Conservation (phyloP, 1,140 invertebrate species). For the Amyelois transitella region DNA sequence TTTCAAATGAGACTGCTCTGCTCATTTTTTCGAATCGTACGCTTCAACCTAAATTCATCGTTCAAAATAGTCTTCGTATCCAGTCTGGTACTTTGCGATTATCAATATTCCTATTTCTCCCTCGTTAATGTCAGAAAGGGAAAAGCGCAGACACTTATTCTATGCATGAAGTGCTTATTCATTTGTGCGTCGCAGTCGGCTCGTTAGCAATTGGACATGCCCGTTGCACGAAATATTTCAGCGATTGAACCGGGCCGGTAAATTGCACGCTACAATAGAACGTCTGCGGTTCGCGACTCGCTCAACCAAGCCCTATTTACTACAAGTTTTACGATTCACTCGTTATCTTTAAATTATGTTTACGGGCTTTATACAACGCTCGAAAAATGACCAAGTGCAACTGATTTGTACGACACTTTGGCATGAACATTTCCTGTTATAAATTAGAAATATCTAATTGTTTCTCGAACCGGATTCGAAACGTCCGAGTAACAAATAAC, state of each 20-base stretch:
- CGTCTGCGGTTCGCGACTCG: constrained; percentile 24
- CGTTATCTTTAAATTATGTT: constrained; percentile 64
- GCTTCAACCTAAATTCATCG: too few relatives aligned
- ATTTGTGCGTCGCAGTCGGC: constrained; percentile 67
- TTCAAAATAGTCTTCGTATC: too few relatives aligned
- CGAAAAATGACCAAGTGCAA: constrained; percentile 2
- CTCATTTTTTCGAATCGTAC: too few relatives aligned
- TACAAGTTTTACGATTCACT: constrained; percentile 64
- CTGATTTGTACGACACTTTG: constrained; percentile 10
- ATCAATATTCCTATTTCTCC: neutral
- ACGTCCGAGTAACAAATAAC: constrained; percentile 25
- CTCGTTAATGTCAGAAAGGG: constrained; percentile 2
- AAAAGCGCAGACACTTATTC: constrained; percentile 43
- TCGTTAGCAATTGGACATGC: constrained; percentile 73
- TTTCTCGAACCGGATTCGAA: constrained; percentile 18
- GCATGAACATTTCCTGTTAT: constrained; percentile 16
- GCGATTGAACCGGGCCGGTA: constrained; percentile 68
- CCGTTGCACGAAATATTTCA: constrained; percentile 73
- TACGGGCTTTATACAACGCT: constrained; percentile 18
- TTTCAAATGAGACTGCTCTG: too few relatives aligned
- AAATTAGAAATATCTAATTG: constrained; percentile 22
- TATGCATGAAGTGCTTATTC: constrained; percentile 65
- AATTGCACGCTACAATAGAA: constrained; percentile 69
- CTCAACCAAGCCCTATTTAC: constrained; percentile 49
- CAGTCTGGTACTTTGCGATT: neutral